Evolutionary conservation across 2,113 vertebrate species (phyloP), one percentile per base, ranked within the genome.

Genomic region (Antechinus flavipes): DNA sequence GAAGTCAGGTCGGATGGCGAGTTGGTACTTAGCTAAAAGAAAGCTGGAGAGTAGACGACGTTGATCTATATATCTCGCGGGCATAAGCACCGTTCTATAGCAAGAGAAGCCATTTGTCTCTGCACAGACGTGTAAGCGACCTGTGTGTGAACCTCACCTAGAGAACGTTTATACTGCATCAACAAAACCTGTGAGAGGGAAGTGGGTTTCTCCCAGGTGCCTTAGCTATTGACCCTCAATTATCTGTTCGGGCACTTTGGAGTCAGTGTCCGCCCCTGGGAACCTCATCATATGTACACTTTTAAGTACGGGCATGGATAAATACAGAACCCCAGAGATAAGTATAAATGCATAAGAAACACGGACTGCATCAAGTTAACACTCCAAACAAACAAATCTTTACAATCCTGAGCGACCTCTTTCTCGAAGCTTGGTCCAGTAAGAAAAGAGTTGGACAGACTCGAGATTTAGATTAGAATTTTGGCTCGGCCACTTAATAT

Each of bases 81-180:
- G 47, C 49, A 24, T 94, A 94, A 97, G 93, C 92, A 76, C 91
- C 90, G n/a, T 10, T 76, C 55, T 93, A 92, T 19, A 92, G 93
- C 89, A 30, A 95, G 49, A 35, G 3, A 47, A 47, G 76, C 19
- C 90, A 26, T 91, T 93, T 10, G 27, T 55, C 49, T 84, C 50
- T 53, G 19, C 6, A 16, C 49, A 22, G 93, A 56, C 89, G 90
- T 19, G 61, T 16, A 58, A 76, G 19, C 68, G 9, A 52, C 92
- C 55, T n/a, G 27, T 26, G 35, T 16, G 46, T 24, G 2, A 50
- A 55, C 53, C 42, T 3, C 68, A 84, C 58, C 1, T 1, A 16
- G 4, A 52, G 56, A 52, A 54, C 58, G 91, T 90, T 84, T 56
- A 2, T 7, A 7, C 25, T 0, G 91, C 46, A 30, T 90, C 55